Evolutionary conservation across 1,140 invertebrate genomes (phyloP).

Genomic region (Drosophila lacertosa): DNA sequence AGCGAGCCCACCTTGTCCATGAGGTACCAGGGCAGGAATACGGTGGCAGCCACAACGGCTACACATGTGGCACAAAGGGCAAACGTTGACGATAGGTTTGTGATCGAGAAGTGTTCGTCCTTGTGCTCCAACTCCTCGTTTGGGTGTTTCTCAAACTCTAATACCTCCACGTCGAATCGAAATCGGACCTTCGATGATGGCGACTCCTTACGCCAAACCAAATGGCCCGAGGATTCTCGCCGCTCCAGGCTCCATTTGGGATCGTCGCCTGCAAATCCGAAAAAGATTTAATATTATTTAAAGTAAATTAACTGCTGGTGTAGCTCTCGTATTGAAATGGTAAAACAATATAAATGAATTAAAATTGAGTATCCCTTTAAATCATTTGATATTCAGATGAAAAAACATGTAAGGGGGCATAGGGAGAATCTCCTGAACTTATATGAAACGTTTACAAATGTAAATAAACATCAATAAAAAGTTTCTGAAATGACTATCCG

Average conservation of each 20-base stretch:
- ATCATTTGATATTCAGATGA: no score
- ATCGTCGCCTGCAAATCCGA: constrained; percentile 72
- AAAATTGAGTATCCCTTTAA: no score
- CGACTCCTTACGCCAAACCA: constrained; percentile 85
- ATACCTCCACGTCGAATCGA: constrained; percentile 85
- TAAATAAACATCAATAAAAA: no score
- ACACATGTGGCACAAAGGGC: constrained; percentile 83
- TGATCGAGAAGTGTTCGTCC: constrained; percentile 60
- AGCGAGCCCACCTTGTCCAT: constrained; percentile 74
- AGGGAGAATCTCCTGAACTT: no score
- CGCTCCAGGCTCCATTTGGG: constrained; percentile 85
- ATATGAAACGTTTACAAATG: no score
- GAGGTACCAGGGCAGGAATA: constrained; percentile 85
- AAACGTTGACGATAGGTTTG: constrained; percentile 68
- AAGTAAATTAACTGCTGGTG: no score
- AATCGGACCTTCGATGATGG: constrained; percentile 84
- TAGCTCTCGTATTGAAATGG: no score
- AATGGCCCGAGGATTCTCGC: constrained; percentile 83
- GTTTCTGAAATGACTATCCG: no score
- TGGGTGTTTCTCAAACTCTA: constrained; percentile 84
- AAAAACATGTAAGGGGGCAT: no score
- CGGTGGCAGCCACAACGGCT: constrained; percentile 84
- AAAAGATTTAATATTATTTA: neutral
- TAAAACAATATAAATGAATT: no score
- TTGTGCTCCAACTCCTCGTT: constrained; percentile 74